Conservation (phyloP, 2,797 vertebrate species). For the Dallia pectoralis region DNA sequence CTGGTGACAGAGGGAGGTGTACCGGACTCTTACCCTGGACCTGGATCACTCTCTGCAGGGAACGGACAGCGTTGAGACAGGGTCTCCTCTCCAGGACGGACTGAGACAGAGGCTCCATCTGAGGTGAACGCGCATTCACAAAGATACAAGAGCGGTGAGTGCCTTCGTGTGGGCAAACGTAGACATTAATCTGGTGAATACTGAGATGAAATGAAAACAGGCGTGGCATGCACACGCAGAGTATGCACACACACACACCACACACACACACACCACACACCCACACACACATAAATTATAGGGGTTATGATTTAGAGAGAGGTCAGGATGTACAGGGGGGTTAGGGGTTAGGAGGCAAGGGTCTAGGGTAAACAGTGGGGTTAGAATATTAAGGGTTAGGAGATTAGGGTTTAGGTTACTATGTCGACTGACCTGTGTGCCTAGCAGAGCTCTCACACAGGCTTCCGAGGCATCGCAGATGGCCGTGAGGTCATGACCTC, state of each 20-base stretch:
- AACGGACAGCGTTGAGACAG: slow-evolving; percentile 81
- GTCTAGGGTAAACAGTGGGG: too few relatives aligned
- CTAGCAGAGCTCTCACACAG: slow-evolving; percentile 86
- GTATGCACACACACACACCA: slow-evolving; percentile 1
- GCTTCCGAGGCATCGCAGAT: slow-evolving; percentile 92
- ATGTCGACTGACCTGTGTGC: slow-evolving; percentile 78
- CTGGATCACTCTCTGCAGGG: slow-evolving; percentile 82
- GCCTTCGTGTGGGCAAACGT: slow-evolving; percentile 65
- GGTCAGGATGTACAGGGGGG: too few relatives aligned
- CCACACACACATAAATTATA: not conserved
- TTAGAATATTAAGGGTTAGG: not conserved
- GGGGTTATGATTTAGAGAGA: too few relatives aligned
- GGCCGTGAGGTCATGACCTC: slow-evolving; percentile 87
- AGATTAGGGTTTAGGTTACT: not conserved
- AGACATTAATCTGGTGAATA: slow-evolving; percentile 65
- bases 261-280: not conserved
- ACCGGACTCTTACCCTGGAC: slow-evolving; percentile 85
- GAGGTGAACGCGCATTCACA: slow-evolving; percentile 25
- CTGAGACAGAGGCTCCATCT: slow-evolving; percentile 86
- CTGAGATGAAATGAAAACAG: slow-evolving; percentile 10
- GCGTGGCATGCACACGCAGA: slow-evolving; percentile 3
- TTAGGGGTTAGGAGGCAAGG: too few relatives aligned
- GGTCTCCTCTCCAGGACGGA: slow-evolving; percentile 82
- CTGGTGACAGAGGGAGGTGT: slow-evolving; percentile 2
- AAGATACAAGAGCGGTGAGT: slow-evolving; percentile 63